phyloP scores from a whole-genome alignment of 2,113 vertebrate genomes.

The Hylia prasina region DNA sequence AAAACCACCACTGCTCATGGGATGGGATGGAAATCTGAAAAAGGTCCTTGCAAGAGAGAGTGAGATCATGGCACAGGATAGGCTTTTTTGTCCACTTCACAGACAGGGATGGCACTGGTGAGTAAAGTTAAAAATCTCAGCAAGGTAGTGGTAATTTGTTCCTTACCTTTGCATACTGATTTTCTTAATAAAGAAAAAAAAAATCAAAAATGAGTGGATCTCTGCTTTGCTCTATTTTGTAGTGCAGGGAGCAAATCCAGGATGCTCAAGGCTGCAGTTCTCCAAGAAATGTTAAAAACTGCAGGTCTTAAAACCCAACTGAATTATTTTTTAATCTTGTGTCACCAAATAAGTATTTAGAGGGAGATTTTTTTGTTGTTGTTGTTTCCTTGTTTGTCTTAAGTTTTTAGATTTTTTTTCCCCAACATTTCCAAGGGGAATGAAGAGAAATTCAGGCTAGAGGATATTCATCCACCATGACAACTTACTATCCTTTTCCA shows the following conservation, averaged over 20 bases:
- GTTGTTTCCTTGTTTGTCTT: not conserved
- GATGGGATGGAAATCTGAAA: not conserved
- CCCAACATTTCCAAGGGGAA: not conserved
- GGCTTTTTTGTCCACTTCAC: not conserved
- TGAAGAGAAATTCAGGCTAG: not conserved
- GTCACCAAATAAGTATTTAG: not conserved
- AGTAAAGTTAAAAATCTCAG: not conserved
- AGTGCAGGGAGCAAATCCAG: fast-evolving
- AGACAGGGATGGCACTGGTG: not conserved
- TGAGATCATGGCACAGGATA: not conserved
- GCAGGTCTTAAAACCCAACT: not conserved
- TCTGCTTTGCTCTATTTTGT: not conserved
- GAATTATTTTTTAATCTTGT: not conserved
- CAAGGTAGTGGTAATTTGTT: not conserved
- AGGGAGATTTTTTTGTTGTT: not conserved
- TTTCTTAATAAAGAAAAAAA: not conserved
- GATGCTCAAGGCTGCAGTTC: not conserved
- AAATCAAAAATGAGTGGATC: fast-evolving
- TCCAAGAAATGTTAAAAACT: not conserved
- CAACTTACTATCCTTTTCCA: not conserved
- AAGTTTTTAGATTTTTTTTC: not conserved
- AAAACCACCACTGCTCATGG: no score
- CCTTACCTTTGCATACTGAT: not conserved
- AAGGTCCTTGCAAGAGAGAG: not conserved
- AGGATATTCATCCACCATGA: not conserved